Evolutionary conservation across 2,113 vertebrate species (phyloP), one percentile per base, ranked within the genome.

Genomic region (Mormoops blainvillei): DNA sequence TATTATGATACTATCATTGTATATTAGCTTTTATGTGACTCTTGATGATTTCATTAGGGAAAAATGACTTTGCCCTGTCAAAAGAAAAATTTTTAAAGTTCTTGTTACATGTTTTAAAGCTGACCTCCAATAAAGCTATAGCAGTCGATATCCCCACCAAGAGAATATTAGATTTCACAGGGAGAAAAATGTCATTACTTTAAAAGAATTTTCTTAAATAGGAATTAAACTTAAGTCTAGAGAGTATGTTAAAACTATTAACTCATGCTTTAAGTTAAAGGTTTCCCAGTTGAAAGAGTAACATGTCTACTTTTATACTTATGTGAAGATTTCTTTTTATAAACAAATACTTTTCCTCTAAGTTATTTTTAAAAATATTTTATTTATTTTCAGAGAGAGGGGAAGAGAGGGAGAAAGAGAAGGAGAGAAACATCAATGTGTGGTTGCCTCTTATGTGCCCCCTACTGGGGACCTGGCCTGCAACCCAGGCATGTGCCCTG

Each of bases 201-300:
- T 70, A 31, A 91, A 87, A 83, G 16, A 2, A 16, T 73, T 77
- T 50, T 81, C 56, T 90, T 86, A 94, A 84, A 36, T 14, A 67
- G 26, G 74, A 74, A 85, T 43, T 52, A 96, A 76, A 26, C 7
- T 38, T 67, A 68, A 1, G 8, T 89, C 26, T 89, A 71, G 19
- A 89, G 43, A 91, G 71, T 12, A 77, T 85, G 4, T 88, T 81
- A 58, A 86, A 89, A 80, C 41, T 96, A 63, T 61, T 91, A 71
- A 80, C 4, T 52, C 22, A 74, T 87, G 13, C 87, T 92, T 86
- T 96, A 87, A 26, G 31, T 65, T 83, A 87, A 84, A 92, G 81
- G 45, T 87, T 95, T 94, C 11, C 33, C 13, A 94, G 7, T 74
- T 95, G 76, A 80, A 87, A 93, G 87, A 52, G 11, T 92, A 89